Percentiles rank a stretch among this genome's conserved stretches.
These are phyloP conservation scores for Cyclophora punctaria DNA, from an alignment of 2,888 invertebrate species.

Conservation along the genomic window DNA sequence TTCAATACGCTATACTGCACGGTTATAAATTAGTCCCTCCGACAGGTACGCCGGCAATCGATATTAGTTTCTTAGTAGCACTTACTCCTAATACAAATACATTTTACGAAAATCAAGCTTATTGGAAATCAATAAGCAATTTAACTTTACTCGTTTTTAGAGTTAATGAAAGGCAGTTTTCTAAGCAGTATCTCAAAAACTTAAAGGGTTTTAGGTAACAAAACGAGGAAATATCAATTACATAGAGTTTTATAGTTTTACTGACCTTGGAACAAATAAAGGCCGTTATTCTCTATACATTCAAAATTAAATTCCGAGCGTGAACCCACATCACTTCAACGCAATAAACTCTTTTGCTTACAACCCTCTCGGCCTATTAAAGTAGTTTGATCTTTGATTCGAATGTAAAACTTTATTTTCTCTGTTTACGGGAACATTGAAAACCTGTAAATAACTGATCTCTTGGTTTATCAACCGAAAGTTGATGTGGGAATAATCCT, in stretches of 20 bases:
- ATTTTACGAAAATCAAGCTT: too few relatives aligned
- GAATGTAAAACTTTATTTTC: constrained; percentile 18
- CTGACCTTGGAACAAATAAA: constrained; percentile 16
- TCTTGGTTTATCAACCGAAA: constrained; percentile 10
- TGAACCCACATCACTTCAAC: constrained; percentile 27
- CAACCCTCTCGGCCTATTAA: constrained; percentile 12
- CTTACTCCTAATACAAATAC: too few relatives aligned
- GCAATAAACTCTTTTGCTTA: constrained; percentile 32
- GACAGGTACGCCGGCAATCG: too few relatives aligned
- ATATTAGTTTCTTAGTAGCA: too few relatives aligned
- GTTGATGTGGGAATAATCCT: constrained; percentile 7
- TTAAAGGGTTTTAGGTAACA: too few relatives aligned
- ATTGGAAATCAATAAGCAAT: too few relatives aligned
- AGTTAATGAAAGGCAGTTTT: too few relatives aligned
- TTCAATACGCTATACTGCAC: neutral
- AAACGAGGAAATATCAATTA: neutral
- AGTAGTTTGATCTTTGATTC: constrained; percentile 27
- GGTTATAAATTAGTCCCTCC: too few relatives aligned
- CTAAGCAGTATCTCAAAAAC: too few relatives aligned
- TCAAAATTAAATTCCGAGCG: constrained; percentile 25
- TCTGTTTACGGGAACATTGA: constrained; percentile 14
- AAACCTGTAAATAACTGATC: constrained; percentile 8
- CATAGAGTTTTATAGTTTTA: constrained; percentile 5
- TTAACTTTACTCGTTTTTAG: too few relatives aligned
- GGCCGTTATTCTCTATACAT: constrained; percentile 14